Evolutionary conservation across 1,140 invertebrate genomes (phyloP), one percentile per base, ranked within the genome.

Genomic region (Brachionus koreanus): DNA sequence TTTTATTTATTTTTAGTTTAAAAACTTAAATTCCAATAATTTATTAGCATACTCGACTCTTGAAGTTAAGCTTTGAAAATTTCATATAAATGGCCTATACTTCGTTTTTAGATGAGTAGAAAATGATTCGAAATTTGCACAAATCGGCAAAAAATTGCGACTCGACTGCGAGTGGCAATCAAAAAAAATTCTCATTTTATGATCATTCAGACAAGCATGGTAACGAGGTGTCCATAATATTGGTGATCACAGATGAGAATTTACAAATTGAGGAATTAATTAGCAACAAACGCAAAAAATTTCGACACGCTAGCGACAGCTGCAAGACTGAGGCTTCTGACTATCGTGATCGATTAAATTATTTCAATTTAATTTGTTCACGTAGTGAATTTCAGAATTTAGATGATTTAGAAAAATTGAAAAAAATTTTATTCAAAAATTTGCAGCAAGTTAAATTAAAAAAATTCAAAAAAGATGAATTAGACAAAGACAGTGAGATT

Each of bases 191-290:
- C 3, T 39, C 65, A 39, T 69, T 39, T 39, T 69, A 69, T 9
- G 65, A 39, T 16, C 13, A 42, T 9, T 0, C 19, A 19, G 65
- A 69, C 9, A 69, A 69, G 35, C 65, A 69, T 42, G 16, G 16
- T 1, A 74, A 74, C 43, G 69, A 74, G 19, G 69, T 74, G 9
- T 74, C 69, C 16, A 74, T 74, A 49, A 46, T 74, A 4, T 43
- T 74, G 10, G 42, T 74, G 23, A 74, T 74, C 10, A 74, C 69
- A 25, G 69, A 74, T 46, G 69, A 74, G n/a, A 49, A 46, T 74
- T 46, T 74, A 25, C 16, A 74, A 74, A 9, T 25, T 25, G 39
- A 74, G 3, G 19, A 43, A n/a, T 33, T 35, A 23, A 5, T 67
- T 5, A 33, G 29, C 3, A 67, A 67, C 25, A 67, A 67, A 25